phyloP scores from a whole-genome alignment of 2,113 vertebrate genomes.

The Lamprotornis superbus region DNA sequence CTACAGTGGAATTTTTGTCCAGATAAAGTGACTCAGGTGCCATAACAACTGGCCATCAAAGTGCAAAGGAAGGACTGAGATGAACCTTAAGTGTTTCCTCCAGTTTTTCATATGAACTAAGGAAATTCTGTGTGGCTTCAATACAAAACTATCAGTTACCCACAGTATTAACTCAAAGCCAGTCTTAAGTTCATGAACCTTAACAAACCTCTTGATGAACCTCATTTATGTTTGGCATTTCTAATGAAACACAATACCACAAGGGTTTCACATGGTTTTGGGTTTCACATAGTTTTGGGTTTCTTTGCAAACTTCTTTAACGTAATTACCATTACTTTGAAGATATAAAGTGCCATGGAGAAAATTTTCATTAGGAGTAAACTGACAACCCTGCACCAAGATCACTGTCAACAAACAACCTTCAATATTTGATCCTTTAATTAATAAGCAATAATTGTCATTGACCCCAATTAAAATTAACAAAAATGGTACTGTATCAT shows the following conservation, averaged over 20 bases:
- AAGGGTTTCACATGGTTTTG: background rate
- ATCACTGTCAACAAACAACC: background rate
- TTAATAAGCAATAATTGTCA: background rate
- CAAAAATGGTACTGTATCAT: background rate
- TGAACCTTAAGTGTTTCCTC: background rate
- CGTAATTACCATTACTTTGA: background rate
- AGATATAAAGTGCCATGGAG: background rate
- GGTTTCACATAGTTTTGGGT: background rate
- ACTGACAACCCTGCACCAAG: background rate
- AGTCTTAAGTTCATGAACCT: background rate
- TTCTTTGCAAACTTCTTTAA: background rate
- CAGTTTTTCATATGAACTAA: background rate
- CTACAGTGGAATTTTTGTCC: background rate
- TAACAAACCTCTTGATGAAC: background rate
- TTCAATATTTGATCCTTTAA: background rate
- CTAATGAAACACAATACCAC: background rate
- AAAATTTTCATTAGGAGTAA: background rate
- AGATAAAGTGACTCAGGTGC: background rate
- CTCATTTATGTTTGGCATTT: background rate
- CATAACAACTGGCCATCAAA: background rate
- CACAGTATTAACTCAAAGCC: background rate
- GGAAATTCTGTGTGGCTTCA: background rate
- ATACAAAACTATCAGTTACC: background rate
- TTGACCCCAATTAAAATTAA: background rate
- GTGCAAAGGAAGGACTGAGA: background rate